Percentiles rank a stretch among this genome's conserved stretches.
These are phyloP conservation scores for Machimus rusticus DNA, from an alignment of 2,888 invertebrate species.

Conservation along the genomic window DNA sequence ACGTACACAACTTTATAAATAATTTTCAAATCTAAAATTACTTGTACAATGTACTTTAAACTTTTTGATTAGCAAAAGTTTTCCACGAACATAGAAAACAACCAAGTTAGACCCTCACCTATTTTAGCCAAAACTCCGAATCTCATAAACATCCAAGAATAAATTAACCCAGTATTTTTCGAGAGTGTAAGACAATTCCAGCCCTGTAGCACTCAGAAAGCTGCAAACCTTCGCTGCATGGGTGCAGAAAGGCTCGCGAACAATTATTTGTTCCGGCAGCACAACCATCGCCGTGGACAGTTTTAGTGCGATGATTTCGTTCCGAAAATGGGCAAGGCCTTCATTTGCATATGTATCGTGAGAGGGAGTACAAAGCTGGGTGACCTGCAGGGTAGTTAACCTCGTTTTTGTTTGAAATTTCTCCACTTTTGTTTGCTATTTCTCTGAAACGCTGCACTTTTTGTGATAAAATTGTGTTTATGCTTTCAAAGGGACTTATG, in stretches of 20 bases:
- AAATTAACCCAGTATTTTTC: not conserved
- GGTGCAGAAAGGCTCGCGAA: not conserved
- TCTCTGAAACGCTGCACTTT: not conserved
- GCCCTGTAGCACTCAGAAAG: not conserved
- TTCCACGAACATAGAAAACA: not conserved
- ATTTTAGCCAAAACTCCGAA: not conserved
- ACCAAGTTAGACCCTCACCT: not conserved
- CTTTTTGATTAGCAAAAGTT: not conserved
- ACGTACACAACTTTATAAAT: not conserved
- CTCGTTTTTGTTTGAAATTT: not conserved
- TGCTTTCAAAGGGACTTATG: not conserved
- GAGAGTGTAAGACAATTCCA: not conserved
- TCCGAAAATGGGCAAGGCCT: not conserved
- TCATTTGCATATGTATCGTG: not conserved
- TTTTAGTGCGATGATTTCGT: not conserved
- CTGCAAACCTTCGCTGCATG: not conserved
- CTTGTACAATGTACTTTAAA: too few relatives aligned
- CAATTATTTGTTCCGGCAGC: not conserved
- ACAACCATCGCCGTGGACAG: not conserved
- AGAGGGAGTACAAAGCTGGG: not conserved
- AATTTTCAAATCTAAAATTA: not conserved
- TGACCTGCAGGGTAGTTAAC: not conserved
- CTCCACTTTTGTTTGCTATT: not conserved
- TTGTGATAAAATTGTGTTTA: not conserved
- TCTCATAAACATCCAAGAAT: not conserved